These are phyloP conservation scores for Dendrocincla fuliginosa DNA, from an alignment of 2,797 vertebrate species.

Conservation along the genomic window DNA sequence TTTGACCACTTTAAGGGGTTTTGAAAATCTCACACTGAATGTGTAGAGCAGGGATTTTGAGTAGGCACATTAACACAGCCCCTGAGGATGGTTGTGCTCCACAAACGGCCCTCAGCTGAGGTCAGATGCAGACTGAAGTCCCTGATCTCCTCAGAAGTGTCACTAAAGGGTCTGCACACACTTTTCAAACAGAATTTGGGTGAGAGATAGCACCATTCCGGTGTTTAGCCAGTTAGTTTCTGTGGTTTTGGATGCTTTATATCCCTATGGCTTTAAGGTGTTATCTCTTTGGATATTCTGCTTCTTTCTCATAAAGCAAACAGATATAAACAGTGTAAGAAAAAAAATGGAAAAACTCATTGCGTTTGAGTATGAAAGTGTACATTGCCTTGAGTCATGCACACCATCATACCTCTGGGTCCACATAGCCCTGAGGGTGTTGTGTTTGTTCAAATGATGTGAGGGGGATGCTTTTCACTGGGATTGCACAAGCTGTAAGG, in stretches of 20 bases:
- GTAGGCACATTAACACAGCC: not conserved
- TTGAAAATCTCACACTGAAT: not conserved
- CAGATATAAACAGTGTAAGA: not conserved
- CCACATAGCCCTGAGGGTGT: accelerated
- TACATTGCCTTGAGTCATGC: not conserved
- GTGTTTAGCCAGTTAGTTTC: not conserved
- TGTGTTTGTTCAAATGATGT: accelerated
- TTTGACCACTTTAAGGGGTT: not conserved
- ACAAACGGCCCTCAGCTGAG: not conserved
- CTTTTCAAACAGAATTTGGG: not conserved
- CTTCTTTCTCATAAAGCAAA: not conserved
- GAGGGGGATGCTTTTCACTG: not conserved
- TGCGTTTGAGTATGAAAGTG: not conserved
- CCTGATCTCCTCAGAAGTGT: not conserved
- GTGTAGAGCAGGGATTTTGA: not conserved
- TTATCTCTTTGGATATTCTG: not conserved
- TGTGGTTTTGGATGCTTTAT: not conserved
- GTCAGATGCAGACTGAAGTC: not conserved
- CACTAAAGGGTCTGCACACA: not conserved
- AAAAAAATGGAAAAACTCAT: not conserved
- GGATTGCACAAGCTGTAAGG: not conserved
- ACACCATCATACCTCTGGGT: accelerated
- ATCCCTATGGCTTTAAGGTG: not conserved
- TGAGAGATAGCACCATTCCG: not conserved
- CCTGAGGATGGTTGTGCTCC: not conserved